Evolutionary conservation across 2,888 invertebrate genomes (phyloP), one percentile per base, ranked within the genome.

Genomic region (Calameuta idolon): DNA sequence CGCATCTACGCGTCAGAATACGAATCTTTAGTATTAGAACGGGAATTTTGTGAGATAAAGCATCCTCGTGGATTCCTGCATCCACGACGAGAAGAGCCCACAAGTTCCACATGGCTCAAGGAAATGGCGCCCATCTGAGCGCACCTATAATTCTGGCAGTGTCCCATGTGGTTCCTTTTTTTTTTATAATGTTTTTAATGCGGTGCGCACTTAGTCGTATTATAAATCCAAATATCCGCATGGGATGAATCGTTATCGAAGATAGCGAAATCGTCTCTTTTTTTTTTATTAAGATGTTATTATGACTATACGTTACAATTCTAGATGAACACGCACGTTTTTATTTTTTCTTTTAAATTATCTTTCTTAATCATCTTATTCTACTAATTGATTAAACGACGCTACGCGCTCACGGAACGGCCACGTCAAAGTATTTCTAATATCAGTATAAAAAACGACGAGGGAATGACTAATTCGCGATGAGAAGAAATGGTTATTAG

Each of bases 291-390:
- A 33, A 31, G 71, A 12, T 30, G 71, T 71, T 71, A 23, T 12
- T 74, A 74, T 74, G 11, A n/a, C 75, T 81, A 82, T 80, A 84
- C 79, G 79, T 85, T 88, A 88, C 79, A 85, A 87, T 84, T 79
- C 87, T 89, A 88, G 84, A 84, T 88, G 87, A 88, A 89, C 88
- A 88, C 88, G 86, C 84, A 87, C 77, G 76, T 79, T 79, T 82
- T 84, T 55, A 55, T 9, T 77, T 76, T 73, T 77, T 75, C 34
- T 79, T 80, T 83, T 76, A 77, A 80, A 77, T 75, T 77, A 75
- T 68, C 34, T n/a, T 75, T 78, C 23, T 75, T 76, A 73, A 75
- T 76, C 69, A 68, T 77, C 40, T 69, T 75, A 73, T 40, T 71
- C 81, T 84, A 84, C 82, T 81, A 86, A 85, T 87, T 82, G 81